A percentile compares a stretch with the other conserved stretches of the same genome.
These are phyloP conservation scores for Odontamblyopus rebecca DNA, from an alignment of 2,797 vertebrate species.

Conservation along the genomic window DNA sequence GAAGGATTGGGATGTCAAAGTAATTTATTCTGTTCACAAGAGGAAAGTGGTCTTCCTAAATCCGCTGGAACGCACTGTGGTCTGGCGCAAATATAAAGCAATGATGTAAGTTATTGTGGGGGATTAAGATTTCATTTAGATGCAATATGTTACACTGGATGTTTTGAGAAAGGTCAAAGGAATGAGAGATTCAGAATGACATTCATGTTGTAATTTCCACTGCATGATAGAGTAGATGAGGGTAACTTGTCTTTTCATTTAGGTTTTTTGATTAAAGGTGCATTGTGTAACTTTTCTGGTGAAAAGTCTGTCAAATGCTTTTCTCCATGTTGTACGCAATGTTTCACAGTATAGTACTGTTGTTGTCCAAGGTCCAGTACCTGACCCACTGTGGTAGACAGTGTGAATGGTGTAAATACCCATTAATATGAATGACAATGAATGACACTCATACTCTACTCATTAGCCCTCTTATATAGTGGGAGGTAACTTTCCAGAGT, in stretches of 20 bases:
- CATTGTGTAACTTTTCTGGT: too few relatives aligned
- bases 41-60: slow-evolving; percentile 14
- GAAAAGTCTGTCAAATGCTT: too few relatives aligned
- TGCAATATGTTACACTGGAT: neutral
- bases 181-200: slow-evolving; percentile 1
- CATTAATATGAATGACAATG: too few relatives aligned
- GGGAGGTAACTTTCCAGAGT: too few relatives aligned
- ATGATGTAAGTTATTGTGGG: slow-evolving; percentile 7
- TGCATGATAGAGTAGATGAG: neutral
- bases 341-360: too few relatives aligned
- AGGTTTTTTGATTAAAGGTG: neutral
- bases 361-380: too few relatives aligned
- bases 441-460: too few relatives aligned
- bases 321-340: too few relatives aligned
- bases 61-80: slow-evolving; percentile 12
- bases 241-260: neutral
- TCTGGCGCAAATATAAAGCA: slow-evolving; percentile 12
- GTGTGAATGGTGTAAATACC: too few relatives aligned
- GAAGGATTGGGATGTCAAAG: slow-evolving; percentile 38
- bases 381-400: too few relatives aligned
- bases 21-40: slow-evolving; percentile 44
- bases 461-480: too few relatives aligned
- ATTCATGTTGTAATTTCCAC: neutral
- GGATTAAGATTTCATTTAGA: slow-evolving; percentile 9
- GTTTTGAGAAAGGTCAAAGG: neutral